phyloP scores from a whole-genome alignment of 2,888 invertebrate genomes.

The Luperina nickerlii region DNA sequence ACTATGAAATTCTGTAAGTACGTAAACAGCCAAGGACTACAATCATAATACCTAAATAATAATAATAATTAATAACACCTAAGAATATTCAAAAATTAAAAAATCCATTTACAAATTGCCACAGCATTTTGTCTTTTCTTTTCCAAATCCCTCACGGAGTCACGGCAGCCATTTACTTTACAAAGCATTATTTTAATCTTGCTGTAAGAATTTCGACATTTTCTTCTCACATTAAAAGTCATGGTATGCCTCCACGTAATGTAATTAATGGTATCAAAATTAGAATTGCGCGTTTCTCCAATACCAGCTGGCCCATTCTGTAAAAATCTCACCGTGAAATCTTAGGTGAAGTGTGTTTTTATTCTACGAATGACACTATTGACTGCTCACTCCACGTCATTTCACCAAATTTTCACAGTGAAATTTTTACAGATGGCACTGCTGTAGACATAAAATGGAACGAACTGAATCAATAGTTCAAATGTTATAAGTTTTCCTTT shows the following conservation, averaged over 20 bases:
- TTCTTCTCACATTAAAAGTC: slow-evolving; percentile 60
- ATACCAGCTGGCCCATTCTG: not conserved
- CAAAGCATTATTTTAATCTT: slow-evolving; percentile 56
- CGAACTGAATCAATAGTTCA: not conserved
- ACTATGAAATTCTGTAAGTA: not conserved
- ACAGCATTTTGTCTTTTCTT: slow-evolving; percentile 42
- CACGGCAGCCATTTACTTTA: slow-evolving; percentile 44
- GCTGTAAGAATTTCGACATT: slow-evolving; percentile 50
- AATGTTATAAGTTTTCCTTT: not conserved
- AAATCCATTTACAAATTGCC: slow-evolving; percentile 18
- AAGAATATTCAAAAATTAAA: slow-evolving; percentile 5
- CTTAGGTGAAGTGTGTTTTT: too few relatives aligned
- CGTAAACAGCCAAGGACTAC: not conserved
- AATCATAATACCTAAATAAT: not conserved
- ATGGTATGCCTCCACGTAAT: slow-evolving; percentile 56
- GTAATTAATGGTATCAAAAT: slow-evolving; percentile 49
- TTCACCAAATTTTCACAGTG: too few relatives aligned
- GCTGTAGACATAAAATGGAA: not conserved
- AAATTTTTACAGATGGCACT: too few relatives aligned
- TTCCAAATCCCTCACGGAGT: slow-evolving; percentile 41
- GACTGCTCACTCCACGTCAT: too few relatives aligned
- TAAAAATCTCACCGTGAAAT: too few relatives aligned
- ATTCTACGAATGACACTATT: too few relatives aligned
- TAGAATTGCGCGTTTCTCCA: slow-evolving; percentile 24
- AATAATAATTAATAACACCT: not conserved